A percentile compares a stretch with the other conserved stretches of the same genome.
Conservation (phyloP, 2,113 vertebrate species). For the Donacobius atricapilla region DNA sequence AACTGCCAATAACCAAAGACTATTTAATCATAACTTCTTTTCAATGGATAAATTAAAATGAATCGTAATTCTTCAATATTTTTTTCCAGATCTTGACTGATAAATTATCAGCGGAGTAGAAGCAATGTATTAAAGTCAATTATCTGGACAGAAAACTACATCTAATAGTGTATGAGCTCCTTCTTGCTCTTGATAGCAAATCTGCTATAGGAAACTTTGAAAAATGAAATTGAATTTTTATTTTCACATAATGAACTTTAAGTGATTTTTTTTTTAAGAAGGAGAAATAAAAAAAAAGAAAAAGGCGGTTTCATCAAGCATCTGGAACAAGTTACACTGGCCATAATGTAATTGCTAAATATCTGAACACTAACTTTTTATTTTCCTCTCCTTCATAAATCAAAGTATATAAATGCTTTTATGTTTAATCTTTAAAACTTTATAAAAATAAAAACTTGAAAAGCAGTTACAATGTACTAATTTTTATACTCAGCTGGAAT, state of each 20-base stretch:
- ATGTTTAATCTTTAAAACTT: background rate
- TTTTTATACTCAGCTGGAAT: background rate
- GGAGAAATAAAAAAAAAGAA: background rate
- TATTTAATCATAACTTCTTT: background rate
- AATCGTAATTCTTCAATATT: background rate
- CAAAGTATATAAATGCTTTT: background rate
- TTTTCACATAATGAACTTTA: background rate
- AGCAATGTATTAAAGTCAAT: background rate
- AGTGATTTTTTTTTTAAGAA: background rate
- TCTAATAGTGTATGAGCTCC: background rate
- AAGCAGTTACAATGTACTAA: background rate
- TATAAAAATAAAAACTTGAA: background rate
- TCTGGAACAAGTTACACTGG: background rate
- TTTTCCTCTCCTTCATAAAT: background rate
- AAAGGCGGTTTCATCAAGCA: background rate
- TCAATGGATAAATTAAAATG: background rate
- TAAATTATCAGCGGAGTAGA: background rate
- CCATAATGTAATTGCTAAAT: background rate
- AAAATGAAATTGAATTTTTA: background rate
- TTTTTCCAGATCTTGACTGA: background rate
- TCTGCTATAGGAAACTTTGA: background rate
- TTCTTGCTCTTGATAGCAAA: background rate
- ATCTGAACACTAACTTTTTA: background rate
- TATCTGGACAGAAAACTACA: background rate
- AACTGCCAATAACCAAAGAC: background rate